These are phyloP conservation scores for Tarsius wallacei DNA, from an alignment of 2,797 vertebrate species.

Conservation along the genomic window DNA sequence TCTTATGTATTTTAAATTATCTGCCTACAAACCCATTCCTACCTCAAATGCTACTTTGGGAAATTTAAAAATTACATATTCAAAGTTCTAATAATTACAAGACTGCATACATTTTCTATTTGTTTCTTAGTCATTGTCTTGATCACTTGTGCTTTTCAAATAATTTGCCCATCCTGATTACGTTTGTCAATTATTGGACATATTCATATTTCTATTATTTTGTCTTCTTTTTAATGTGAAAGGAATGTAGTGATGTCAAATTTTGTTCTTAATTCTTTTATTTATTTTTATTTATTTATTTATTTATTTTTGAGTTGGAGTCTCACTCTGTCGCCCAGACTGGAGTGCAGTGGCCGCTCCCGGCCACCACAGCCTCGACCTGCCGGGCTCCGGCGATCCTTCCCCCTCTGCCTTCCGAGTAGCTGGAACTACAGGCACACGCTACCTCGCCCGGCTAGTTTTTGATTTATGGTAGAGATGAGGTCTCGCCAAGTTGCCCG, in stretches of 20 bases:
- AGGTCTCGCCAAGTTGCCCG: no score
- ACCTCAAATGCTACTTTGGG: not conserved
- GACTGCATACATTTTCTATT: not conserved
- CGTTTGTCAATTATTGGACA: not conserved
- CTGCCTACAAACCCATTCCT: not conserved
- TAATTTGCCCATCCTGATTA: not conserved
- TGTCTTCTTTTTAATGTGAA: not conserved
- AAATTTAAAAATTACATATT: not conserved
- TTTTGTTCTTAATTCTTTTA: not conserved
- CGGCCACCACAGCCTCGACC: no score
- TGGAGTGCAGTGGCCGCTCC: no score
- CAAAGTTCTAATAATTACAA: not conserved
- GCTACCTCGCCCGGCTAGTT: no score
- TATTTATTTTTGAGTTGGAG: no score
- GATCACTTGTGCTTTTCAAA: not conserved
- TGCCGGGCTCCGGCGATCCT: no score
- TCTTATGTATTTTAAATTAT: not conserved
- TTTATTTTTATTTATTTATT: no score
- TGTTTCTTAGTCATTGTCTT: not conserved
- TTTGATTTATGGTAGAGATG: no score
- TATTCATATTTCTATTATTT: not conserved
- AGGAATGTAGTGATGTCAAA: not conserved
- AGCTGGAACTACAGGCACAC: no score
- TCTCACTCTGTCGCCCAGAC: no score
- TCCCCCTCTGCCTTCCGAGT: no score